Evolutionary conservation across 1,140 invertebrate species (phyloP), one percentile per base, ranked within the genome.

Genomic region (Diabrotica undecimpunctata): DNA sequence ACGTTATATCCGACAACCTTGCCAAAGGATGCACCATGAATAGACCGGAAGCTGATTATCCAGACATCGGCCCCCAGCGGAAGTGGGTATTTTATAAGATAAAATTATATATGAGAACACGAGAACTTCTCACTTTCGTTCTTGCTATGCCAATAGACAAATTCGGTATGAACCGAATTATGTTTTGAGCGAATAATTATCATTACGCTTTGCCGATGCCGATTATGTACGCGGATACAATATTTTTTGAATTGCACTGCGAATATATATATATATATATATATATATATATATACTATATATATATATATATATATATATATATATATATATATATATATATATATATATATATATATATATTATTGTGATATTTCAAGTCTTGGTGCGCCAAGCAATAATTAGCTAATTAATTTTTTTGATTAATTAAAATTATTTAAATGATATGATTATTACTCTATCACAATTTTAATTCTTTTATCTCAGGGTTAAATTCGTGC

Each of bases 31-130:
- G 61, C 56, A 56, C 62, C 65, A 51, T 66, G 65, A 66, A 66
- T 63, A 63, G 36, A 51, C 65, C 65, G 65, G 65, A 66, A 66
- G 61, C 62, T 63, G 55, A 60, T 55, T 66, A 66, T 63, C 65
- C 65, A 66, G 65, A 66, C 65, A 63, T 63, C 50, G 61, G 55
- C 65, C 65, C 61, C 61, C 61, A 62, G 50, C 65, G 65, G 65
- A 66, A 63, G 56, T 66, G 51, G 51, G 35, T 62, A 62, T 25
- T 25, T 62, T 62, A 62, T 52, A 54, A 62, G 61, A 62, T 62
- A 62, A 62, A 62, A 62, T 62, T 62, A 62, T 62, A 62, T 38
- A 62, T 62, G 53, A 54, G 61, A 62, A 54, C 25, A 25, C 25
- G 25, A 25, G 25, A 25, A 25, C 4, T 25, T 25, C 25, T 25